Evolutionary conservation across 2,888 invertebrate species (phyloP), one percentile per base, ranked within the genome.

Genomic region (Cyaniris semiargus): DNA sequence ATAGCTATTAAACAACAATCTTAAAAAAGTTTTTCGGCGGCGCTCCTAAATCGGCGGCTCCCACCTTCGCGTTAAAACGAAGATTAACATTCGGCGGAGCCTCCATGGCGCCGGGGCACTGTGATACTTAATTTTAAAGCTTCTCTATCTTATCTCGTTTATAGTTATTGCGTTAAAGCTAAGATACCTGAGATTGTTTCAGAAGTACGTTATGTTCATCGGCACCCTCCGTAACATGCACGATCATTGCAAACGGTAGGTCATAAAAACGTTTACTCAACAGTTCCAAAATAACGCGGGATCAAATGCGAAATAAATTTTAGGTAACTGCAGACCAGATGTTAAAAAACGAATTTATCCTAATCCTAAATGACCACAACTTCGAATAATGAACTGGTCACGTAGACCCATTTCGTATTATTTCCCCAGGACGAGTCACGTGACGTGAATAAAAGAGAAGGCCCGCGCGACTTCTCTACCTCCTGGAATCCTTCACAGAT

Each of bases 391-490:
- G 93, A 93, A 91, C 93, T 88, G 91, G 93, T 94, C 94, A 94
- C 94, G 94, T 94, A 92, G 90, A 88, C 91, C 90, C 93, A 94
- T 94, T 94, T 93, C 94, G 93, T 93, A 94, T 94, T 94, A 94
- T 94, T 94, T 94, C 92, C 91, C 90, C 90, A 90, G 93, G 93
- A 92, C 92, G 89, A 87, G 86, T 90, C 92, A 88, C 93, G 94
- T 93, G 93, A 93, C 94, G 87, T 86, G 93, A 93, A 93, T 93
- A 93, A 93, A 81, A 79, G 79, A 90, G 87, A 86, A 86, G 85
- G 85, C 84, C 84, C 85, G 87, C 86, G 84, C 85, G 84, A 85
- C 86, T 84, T 85, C 85, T 85, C 85, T 85, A 86, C 86, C 87
- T 87, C 85, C 88, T 88, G 86, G 89, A 91, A 91, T 91, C 92